A percentile compares a stretch with the other conserved stretches of the same genome.
Conservation (phyloP, 1,140 invertebrate species). For the Sinella curviseta region DNA sequence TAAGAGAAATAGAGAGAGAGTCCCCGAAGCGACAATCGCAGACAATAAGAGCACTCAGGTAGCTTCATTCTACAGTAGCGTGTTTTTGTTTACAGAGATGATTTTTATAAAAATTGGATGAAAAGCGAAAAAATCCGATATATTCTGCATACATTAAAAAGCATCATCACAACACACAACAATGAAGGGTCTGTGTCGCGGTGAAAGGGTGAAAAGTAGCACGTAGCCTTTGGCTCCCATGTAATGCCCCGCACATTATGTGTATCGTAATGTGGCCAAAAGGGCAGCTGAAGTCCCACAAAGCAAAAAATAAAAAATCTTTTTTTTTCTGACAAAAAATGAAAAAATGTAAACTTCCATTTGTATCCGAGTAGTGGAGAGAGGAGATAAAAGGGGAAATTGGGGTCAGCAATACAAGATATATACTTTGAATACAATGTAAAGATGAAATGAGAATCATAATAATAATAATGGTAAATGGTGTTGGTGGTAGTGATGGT, state of each 20-base stretch:
- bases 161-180: too few relatives aligned
- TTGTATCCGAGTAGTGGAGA: background rate
- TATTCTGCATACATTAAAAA: too few relatives aligned
- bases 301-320: background rate
- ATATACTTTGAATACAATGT: background rate
- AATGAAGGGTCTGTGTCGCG: too few relatives aligned
- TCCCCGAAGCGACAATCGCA: conserved; percentile 1
- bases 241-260: background rate
- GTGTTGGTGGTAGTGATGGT: conserved; percentile 4
- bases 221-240: conserved; percentile 12
- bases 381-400: background rate
- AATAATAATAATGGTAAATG: background rate
- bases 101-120: conserved; percentile 16
- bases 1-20: background rate
- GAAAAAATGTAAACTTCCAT: conserved; percentile 6
- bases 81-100: conserved; percentile 18
- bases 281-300: conserved; percentile 25
- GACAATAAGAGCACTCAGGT: background rate
- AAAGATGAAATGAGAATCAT: conserved; percentile 3
- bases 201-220: conserved; percentile 11
- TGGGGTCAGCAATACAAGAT: background rate
- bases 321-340: conserved; percentile 16
- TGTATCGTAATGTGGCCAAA: conserved; percentile 22
- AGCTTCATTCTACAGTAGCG: background rate
- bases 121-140: conserved; percentile 10